Conservation (phyloP, 1,140 invertebrate species). For the Drosophila serrata region DNA sequence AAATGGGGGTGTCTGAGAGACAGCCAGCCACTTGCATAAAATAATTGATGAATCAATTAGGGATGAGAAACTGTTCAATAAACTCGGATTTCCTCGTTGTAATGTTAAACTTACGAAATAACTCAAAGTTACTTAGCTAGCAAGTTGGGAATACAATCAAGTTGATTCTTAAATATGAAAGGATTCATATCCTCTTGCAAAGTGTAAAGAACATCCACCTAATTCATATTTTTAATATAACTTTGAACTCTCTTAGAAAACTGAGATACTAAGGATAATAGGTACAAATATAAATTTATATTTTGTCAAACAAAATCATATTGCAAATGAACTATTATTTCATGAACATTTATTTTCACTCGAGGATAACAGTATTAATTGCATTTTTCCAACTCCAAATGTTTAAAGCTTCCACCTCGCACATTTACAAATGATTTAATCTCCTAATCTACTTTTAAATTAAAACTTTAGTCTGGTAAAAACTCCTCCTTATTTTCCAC, state of each 20-base stretch:
- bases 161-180: background rate
- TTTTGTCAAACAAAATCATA: background rate
- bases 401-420: background rate
- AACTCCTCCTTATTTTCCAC: background rate
- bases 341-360: too few species aligned
- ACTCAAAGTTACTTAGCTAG: background rate
- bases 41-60: conserved; percentile 1
- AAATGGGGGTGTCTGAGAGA: background rate
- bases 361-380: too few species aligned
- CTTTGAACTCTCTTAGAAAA: background rate
- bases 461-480: conserved; percentile 3
- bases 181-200: background rate
- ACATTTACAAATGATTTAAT: conserved; percentile 14
- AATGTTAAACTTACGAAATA: background rate
- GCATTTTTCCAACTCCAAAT: background rate
- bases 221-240: too few species aligned
- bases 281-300: background rate
- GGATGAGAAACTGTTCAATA: background rate
- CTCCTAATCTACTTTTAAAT: conserved; percentile 14
- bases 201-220: background rate
- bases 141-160: background rate
- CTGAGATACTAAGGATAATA: background rate
- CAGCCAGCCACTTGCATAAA: background rate
- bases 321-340: background rate
- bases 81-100: background rate